phyloP scores from a whole-genome alignment of 2,888 invertebrate genomes.

The Apodemia duryi region DNA sequence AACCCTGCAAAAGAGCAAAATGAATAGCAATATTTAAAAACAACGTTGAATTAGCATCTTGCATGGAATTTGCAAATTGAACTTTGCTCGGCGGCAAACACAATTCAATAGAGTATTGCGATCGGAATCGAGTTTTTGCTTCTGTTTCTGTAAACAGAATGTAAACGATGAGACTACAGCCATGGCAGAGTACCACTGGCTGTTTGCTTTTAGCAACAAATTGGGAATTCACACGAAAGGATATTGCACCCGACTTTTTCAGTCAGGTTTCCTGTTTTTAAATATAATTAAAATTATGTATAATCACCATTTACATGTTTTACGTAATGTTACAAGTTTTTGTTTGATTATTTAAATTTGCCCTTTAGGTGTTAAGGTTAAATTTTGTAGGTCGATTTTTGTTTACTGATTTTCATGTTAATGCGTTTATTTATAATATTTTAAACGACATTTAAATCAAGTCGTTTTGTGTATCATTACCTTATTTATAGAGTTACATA shows the following conservation, averaged over 20 bases:
- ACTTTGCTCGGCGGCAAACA: slow-evolving; percentile 26
- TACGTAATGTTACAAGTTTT: no score
- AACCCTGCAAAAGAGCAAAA: slow-evolving; percentile 1
- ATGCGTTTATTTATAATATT: no score
- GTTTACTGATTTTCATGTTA: no score
- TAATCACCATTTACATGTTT: no score
- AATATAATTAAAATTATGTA: no score
- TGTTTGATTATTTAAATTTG: no score
- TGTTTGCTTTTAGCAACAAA: slow-evolving; percentile 59
- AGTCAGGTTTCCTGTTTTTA: no score
- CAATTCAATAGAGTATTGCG: slow-evolving; percentile 33
- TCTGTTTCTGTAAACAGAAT: slow-evolving; percentile 69
- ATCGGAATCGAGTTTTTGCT: slow-evolving; percentile 42
- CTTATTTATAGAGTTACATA: no score
- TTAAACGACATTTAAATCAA: no score
- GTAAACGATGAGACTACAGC: slow-evolving; percentile 65
- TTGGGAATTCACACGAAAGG: slow-evolving; percentile 39
- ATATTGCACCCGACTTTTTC: slow-evolving; percentile 24
- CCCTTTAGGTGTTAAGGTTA: no score
- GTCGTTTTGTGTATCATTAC: no score
- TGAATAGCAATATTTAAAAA: slow-evolving; percentile 13
- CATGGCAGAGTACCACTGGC: slow-evolving; percentile 41
- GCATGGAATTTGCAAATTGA: slow-evolving; percentile 31
- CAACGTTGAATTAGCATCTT: slow-evolving; percentile 19
- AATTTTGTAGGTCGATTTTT: no score